Percentiles rank a stretch among this genome's conserved stretches.
Evolutionary conservation across 2,888 invertebrate genomes (phyloP).

Genomic region (Diaperis boleti): DNA sequence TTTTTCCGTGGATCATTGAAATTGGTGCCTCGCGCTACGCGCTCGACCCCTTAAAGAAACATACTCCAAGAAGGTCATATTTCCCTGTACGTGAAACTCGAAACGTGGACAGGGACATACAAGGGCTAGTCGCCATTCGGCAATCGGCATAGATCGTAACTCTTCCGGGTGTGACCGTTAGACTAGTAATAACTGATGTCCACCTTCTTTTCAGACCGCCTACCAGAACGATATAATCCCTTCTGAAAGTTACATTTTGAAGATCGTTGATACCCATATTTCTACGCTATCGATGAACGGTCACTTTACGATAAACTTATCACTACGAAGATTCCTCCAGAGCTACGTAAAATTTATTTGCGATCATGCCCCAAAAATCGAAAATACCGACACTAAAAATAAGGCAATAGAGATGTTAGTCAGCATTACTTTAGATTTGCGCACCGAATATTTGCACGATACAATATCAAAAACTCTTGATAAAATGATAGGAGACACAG

Average conservation of each 20-base stretch:
- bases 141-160: too few relatives aligned
- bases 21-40: too few relatives aligned
- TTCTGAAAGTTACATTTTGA: slow-evolving; percentile 85
- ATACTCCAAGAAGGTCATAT: too few relatives aligned
- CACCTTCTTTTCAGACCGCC: slow-evolving; percentile 70
- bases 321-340: slow-evolving; percentile 75
- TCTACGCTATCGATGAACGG: slow-evolving; percentile 73
- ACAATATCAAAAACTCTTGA: slow-evolving; percentile 74
- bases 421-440: slow-evolving; percentile 81
- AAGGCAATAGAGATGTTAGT: slow-evolving; percentile 78
- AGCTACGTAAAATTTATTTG: slow-evolving; percentile 75
- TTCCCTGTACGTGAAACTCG: too few relatives aligned
- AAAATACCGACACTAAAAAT: slow-evolving; percentile 73
- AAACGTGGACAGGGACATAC: too few relatives aligned
- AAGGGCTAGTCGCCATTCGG: too few relatives aligned
- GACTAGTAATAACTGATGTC: too few relatives aligned
- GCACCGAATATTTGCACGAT: slow-evolving; percentile 81
- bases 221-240: slow-evolving; percentile 85
- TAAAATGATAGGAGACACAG: slow-evolving; percentile 73
- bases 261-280: slow-evolving; percentile 77
- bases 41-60: too few relatives aligned
- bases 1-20: too few relatives aligned
- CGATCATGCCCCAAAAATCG: slow-evolving; percentile 73
- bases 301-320: slow-evolving; percentile 72
- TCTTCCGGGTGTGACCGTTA: too few relatives aligned